Evolutionary conservation across 37 sponge, comb jelly and placozoan species (phyloP), one percentile per base, ranked within the genome.

Genomic region (Halisarca cf. caerulea): DNA sequence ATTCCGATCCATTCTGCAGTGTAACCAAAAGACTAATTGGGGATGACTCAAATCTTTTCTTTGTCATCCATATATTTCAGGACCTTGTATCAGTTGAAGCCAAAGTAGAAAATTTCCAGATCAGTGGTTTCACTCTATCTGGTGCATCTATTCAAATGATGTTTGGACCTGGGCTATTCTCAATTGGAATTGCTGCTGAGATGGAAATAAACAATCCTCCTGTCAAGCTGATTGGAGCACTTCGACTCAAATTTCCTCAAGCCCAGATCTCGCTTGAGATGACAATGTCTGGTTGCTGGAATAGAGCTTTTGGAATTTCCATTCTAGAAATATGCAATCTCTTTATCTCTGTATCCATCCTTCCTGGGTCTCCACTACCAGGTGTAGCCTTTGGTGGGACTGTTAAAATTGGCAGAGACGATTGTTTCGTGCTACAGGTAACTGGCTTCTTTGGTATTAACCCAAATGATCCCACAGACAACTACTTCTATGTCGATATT

Each of bases 401-500:
- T 11, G 25, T 84, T 23, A 33, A 38, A 25, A 38, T 84, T 30
- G 85, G 85, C 28, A 37, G 6, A 1, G 73, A 78, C 58, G 25
- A 69, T 28, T n/a, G n/a, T n/a, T n/a, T n/a, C n/a, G 23, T 1
- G 3, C 21, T 84, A 7, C 18, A 21, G 23, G 85, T 78, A 25
- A 21, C 34, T 24, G 78, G 11, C 0, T 73, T 44, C 59, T 28
- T 84, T 72, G 85, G 78, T 8, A 5, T 84, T 25, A 58, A 74
- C 21, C 9, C 35, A 9, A 14, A 43, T 58, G 44, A 18, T 58
- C 60, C 78, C 9, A 14, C 35, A 14, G 38, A 84, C 40, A 84
- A 84, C 61, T 84, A 33, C 42, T 84, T 45, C 78, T 84, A 75
- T 74, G 85, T 44, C 17, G 53, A 84, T 4, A 38, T 84, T 20